phyloP scores from a whole-genome alignment of 2,113 vertebrate species.

The Hypocryptadius cinnamomeus region DNA sequence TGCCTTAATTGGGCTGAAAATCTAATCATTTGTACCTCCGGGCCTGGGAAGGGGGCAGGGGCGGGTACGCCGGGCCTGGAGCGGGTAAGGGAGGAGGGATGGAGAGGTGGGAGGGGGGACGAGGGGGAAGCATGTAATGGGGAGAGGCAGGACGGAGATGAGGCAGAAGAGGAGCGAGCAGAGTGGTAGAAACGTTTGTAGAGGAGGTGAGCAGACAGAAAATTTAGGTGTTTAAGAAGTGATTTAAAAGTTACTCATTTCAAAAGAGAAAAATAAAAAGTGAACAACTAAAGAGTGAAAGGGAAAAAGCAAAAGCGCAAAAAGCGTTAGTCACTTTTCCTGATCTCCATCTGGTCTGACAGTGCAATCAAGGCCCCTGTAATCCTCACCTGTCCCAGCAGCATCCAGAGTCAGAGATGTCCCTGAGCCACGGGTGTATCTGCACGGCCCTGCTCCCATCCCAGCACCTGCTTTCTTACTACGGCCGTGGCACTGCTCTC shows the following conservation, averaged over 20 bases:
- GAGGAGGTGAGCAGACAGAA: neutral
- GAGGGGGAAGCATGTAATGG: neutral
- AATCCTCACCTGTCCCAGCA: neutral
- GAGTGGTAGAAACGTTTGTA: neutral
- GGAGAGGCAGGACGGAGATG: neutral
- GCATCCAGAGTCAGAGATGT: neutral
- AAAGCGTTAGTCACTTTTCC: accelerated
- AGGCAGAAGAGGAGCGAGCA: neutral
- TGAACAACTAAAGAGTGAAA: neutral
- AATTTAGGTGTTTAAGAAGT: neutral
- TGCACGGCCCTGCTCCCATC: neutral
- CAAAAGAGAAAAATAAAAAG: neutral
- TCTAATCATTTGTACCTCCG: conserved; percentile 69
- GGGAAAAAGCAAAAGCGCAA: neutral
- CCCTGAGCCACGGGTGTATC: accelerated
- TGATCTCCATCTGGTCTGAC: neutral
- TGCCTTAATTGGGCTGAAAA: conserved; percentile 71
- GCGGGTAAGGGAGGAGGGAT: neutral
- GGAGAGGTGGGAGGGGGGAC: neutral
- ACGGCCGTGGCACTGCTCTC: neutral
- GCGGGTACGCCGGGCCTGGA: neutral
- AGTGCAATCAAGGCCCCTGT: neutral
- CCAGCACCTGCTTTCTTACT: neutral
- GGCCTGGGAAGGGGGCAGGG: conserved; percentile 52
- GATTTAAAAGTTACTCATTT: neutral